Conservation (phyloP, 2,113 vertebrate species). For the Caranx ignobilis region DNA sequence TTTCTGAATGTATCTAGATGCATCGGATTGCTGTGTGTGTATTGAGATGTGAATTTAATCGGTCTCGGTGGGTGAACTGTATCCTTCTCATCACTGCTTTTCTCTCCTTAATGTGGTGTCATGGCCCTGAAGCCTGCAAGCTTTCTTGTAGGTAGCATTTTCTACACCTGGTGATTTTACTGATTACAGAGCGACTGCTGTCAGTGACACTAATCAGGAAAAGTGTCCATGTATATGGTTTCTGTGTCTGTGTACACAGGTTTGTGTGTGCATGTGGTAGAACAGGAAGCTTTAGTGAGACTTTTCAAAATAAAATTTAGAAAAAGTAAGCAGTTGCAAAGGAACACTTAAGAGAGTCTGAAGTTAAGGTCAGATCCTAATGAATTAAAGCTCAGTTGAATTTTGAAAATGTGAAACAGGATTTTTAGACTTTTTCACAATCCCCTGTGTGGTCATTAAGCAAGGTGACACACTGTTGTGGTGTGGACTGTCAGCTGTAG, state of each 20-base stretch:
- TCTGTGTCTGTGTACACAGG: too few relatives aligned
- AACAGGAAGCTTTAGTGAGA: not conserved
- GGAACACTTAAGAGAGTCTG: conserved; percentile 9
- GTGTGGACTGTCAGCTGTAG: conserved; percentile 11
- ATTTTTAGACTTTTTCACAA: conserved; percentile 24
- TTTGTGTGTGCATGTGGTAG: not conserved
- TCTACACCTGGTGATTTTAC: conserved; percentile 18
- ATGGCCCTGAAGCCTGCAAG: not conserved
- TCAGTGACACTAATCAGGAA: conserved; percentile 2
- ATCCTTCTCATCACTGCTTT: not conserved
- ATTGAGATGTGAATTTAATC: conserved; percentile 16
- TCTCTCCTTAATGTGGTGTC: not conserved
- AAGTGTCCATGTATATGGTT: not conserved
- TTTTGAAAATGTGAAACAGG: conserved; percentile 30
- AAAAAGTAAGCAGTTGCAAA: conserved; percentile 13
- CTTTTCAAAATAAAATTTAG: too few relatives aligned
- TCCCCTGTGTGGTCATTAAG: conserved; percentile 4
- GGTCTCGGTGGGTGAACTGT: conserved; percentile 19
- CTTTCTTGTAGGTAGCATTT: not conserved
- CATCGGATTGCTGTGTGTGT: not conserved
- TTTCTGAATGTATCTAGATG: conserved; percentile 29
- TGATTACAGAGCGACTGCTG: not conserved
- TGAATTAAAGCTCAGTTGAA: not conserved
- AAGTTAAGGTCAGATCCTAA: not conserved
- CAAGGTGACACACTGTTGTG: not conserved